Evolutionary conservation across 2,113 vertebrate genomes (phyloP), one percentile per base, ranked within the genome.

Genomic region (Apus apus): DNA sequence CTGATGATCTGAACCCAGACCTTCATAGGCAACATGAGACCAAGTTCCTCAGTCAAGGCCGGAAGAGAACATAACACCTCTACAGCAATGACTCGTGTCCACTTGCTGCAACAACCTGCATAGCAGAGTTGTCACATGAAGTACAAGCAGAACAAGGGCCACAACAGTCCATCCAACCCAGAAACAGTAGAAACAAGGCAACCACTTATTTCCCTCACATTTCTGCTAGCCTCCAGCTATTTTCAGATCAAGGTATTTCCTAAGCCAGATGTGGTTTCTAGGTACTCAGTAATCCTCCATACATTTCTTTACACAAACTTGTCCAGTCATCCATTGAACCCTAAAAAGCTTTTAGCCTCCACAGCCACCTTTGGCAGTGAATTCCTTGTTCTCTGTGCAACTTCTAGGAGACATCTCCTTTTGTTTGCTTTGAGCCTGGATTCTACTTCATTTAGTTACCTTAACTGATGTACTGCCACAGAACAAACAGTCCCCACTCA

Each of bases 171-270:
- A 65, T 30, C 77, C 51, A 81, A 65, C 23, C 60, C 43, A 67
- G 48, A 81, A 75, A 75, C 29, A 75, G 51, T 11, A 93, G 65
- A 94, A 89, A 40, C 40, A 73, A 67, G 22, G 19, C 66, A 95
- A 78, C n/a, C 6, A 43, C 81, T 89, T 89, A 43, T 87, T 93
- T 91, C 78, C 87, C 89, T 91, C 61, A 79, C 58, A 66, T 58
- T 95, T 85, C 81, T 89, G 54, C 66, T 95, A 97, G 76, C 94
- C 89, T 94, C 87, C 73, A 93, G 95, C 93, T 96, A 78, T 84
- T 84, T 94, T 94, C 91, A 93, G 73, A 95, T 95, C 76, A 89
- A 97, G 80, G 80, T 84, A 89, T 84, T 96, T 94, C 93, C 86
- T 71, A 90, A 93, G 86, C 72, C 78, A 95, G 73, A 90, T 84